phyloP scores from a whole-genome alignment of 35 echinoderm and acorn worm genomes.

The Nesometra sesokonis region DNA sequence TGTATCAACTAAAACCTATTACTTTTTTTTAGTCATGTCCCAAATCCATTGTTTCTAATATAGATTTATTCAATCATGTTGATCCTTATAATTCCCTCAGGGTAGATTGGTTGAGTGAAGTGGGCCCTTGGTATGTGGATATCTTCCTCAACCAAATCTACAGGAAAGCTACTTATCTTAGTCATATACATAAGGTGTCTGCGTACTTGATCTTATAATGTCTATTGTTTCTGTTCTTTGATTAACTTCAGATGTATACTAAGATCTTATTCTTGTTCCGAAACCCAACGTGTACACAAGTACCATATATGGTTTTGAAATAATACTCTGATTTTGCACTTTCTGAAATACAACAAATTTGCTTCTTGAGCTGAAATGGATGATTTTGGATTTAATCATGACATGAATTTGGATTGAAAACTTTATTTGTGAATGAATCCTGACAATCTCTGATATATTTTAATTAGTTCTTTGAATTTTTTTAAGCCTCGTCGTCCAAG shows the following conservation, averaged over 20 bases:
- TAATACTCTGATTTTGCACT: too few relatives aligned
- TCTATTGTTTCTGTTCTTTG: not conserved
- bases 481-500: too few relatives aligned
- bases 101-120: not conserved
- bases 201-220: not conserved
- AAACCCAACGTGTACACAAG: not conserved
- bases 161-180: not conserved
- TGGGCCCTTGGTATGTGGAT: not conserved
- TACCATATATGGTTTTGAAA: not conserved
- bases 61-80: not conserved
- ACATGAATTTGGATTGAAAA: too few relatives aligned
- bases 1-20: not conserved
- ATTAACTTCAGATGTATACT: not conserved
- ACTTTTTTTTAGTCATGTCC: not conserved
- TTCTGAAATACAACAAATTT: too few relatives aligned
- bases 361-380: too few relatives aligned
- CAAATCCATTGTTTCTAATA: not conserved
- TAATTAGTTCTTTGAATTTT: too few relatives aligned
- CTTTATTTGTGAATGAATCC: too few relatives aligned
- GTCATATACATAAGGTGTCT: not conserved
- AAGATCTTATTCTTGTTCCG: not conserved
- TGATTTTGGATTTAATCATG: too few relatives aligned
- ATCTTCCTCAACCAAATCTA: not conserved
- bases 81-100: not conserved
- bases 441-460: too few relatives aligned